Evolutionary conservation across 2,888 invertebrate species (phyloP), one percentile per base, ranked within the genome.

Genomic region (Pseudococcus viburni): DNA sequence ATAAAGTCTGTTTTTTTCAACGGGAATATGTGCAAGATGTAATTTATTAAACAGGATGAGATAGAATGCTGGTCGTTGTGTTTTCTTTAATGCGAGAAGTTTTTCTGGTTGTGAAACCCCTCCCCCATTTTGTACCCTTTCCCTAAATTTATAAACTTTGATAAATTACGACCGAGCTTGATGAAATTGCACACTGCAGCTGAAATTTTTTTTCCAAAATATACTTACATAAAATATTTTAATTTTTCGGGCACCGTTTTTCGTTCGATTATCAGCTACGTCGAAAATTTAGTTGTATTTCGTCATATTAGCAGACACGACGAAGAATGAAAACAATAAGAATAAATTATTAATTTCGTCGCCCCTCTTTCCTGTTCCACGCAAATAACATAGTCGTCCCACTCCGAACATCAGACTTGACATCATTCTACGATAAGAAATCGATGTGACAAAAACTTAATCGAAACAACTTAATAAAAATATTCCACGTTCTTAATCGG

Each of bases 391-490:
- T 17, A 33, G 33, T 73, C 33, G 33, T 73, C 73, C 73, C 33
- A 73, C 73, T 73, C 73, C 15, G 15, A 73, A 33, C 8, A 9
- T 5, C 4, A 33, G 64, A 59, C 64, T 73, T 22, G 64, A 64
- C 80, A 83, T 83, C 80, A 19, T 83, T 46, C n/a, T n/a, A 83
- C 42, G 46, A 83, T 83, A 46, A 83, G 46, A 83, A 83, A 83
- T 83, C 46, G 80, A 46, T 42, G 80, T 83, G 80, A 83, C 80
- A 83, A 83, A 83, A 83, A 83, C 46, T 83, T 83, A 83, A 83
- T 83, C 80, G 46, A 83, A 77, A 77, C n/a, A 39, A 83, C 46
- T 83, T 19, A 83, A 83, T 83, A 83, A 83, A 83, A 83, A 83
- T 83, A 42, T 83, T 83, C 80, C 19, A 46, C 80, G 46, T 9